Percentiles rank a stretch among this genome's conserved stretches.
Evolutionary conservation across 2,797 vertebrate species (phyloP).

Genomic region (Fistularia tabacaria): DNA sequence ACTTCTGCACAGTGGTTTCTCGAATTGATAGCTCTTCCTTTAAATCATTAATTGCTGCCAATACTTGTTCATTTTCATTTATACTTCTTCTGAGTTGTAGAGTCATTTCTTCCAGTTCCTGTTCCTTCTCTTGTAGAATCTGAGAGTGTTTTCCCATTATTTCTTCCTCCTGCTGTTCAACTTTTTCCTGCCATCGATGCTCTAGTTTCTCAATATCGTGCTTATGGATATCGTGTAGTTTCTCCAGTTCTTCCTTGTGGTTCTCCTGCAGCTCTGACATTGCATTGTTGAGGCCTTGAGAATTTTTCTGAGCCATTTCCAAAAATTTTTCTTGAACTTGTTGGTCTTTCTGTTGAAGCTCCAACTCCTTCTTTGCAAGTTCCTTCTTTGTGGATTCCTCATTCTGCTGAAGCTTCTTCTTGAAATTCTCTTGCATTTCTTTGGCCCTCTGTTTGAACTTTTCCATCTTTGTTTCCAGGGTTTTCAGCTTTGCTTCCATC

Average conservation of each 20-base stretch:
- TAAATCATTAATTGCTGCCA: constrained; percentile 68
- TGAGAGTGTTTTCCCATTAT: constrained; percentile 76
- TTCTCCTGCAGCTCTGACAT: constrained; percentile 84
- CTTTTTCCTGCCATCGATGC: constrained; percentile 76
- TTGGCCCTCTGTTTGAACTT: constrained; percentile 85
- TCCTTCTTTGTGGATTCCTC: constrained; percentile 86
- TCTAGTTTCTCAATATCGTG: constrained; percentile 70
- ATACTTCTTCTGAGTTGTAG: constrained; percentile 64
- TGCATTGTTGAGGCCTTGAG: constrained; percentile 80
- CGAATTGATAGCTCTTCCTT: constrained; percentile 78
- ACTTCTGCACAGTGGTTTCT: constrained; percentile 76
- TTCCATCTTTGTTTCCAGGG: constrained; percentile 85
- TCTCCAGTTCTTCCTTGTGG: constrained; percentile 85
- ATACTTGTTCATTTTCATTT: constrained; percentile 74
- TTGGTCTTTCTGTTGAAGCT: constrained; percentile 85
- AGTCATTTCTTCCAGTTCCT: constrained; percentile 78
- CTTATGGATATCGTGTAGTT: constrained; percentile 71
- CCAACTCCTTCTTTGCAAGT: constrained; percentile 82
- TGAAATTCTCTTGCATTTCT: constrained; percentile 86
- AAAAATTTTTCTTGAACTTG: constrained; percentile 85
- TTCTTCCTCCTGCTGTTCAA: constrained; percentile 81
- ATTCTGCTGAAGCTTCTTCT: constrained; percentile 85
- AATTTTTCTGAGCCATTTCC: constrained; percentile 87
- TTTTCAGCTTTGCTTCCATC: constrained; percentile 83
- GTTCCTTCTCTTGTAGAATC: constrained; percentile 80